Percentiles rank a stretch among this genome's conserved stretches.
Evolutionary conservation across 2,113 vertebrate genomes (phyloP).

Genomic region (Corythornis vintsioides): DNA sequence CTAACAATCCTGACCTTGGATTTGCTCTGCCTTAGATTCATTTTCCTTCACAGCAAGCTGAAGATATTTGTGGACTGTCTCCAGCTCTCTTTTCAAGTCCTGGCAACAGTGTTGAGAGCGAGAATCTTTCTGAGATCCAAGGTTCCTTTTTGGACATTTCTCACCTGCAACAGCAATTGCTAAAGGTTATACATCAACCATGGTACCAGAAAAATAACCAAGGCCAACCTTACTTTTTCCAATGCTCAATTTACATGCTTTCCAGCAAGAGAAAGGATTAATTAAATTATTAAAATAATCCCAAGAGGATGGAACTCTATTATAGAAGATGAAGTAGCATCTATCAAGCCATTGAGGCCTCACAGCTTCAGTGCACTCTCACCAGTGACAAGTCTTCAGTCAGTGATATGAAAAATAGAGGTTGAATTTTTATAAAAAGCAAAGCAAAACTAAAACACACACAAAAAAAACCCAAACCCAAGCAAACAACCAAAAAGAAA

Average conservation of each 20-base stretch:
- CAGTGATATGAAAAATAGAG: background rate
- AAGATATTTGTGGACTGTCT: conserved; percentile 81
- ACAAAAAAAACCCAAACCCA: background rate
- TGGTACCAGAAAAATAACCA: background rate
- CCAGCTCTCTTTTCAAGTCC: conserved; percentile 82
- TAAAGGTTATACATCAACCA: background rate
- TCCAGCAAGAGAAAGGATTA: background rate
- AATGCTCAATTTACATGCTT: background rate
- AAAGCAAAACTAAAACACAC: background rate
- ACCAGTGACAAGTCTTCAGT: background rate
- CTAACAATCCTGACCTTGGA: conserved; percentile 74
- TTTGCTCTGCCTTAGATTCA: conserved; percentile 73
- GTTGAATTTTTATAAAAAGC: background rate
- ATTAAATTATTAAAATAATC: background rate
- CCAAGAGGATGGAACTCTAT: background rate
- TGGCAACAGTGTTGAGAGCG: conserved; percentile 75
- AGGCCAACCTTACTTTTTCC: background rate
- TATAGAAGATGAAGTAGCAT: background rate
- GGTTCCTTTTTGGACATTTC: conserved; percentile 47
- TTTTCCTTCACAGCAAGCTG: conserved; percentile 82
- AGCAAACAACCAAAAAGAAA: too few relatives aligned
- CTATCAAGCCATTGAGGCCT: background rate
- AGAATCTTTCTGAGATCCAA: conserved; percentile 25
- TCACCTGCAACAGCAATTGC: conserved; percentile 52
- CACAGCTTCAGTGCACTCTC: background rate